Percentiles rank a stretch among this genome's conserved stretches.
Evolutionary conservation across 2,113 vertebrate genomes (phyloP).

Genomic region (Salvelinus sp.): DNA sequence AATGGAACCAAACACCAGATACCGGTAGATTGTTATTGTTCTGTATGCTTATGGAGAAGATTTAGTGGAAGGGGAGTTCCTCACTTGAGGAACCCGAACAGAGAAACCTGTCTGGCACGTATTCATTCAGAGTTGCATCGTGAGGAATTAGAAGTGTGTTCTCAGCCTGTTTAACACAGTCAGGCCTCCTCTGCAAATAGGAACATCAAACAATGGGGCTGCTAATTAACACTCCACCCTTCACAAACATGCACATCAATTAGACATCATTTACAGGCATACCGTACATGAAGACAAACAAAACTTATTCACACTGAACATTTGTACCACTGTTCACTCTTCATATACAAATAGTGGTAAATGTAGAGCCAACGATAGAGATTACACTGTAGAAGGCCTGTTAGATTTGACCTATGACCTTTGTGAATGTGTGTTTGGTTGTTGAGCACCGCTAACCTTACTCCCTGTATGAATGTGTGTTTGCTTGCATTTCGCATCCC

Average conservation of each 20-base stretch:
- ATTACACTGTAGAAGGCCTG: too few relatives aligned
- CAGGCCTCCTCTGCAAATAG: conserved; percentile 63
- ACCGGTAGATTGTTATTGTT: too few relatives aligned
- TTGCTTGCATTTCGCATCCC: conserved; percentile 4
- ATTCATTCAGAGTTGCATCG: conserved; percentile 64
- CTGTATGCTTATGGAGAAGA: not conserved
- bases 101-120: conserved; percentile 79
- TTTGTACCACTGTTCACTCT: not conserved
- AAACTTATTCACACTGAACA: not conserved
- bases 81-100: conserved; percentile 84
- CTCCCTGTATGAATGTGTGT: conserved; percentile 49
- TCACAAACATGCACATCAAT: not conserved
- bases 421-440: conserved; percentile 27
- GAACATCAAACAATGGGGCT: not conserved
- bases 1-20: too few relatives aligned
- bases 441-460: conserved; percentile 41
- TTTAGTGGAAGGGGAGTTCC: conserved; percentile 13
- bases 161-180: conserved; percentile 59
- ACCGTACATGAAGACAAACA: not conserved
- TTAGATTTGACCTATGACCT: conserved; percentile 3
- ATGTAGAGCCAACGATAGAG: too few relatives aligned
- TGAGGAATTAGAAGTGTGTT: conserved; percentile 30
- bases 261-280: not conserved
- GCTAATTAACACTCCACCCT: not conserved
- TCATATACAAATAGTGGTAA: too few relatives aligned